Conservation (phyloP, 2,888 invertebrate species). For the Harmothoe impar region DNA sequence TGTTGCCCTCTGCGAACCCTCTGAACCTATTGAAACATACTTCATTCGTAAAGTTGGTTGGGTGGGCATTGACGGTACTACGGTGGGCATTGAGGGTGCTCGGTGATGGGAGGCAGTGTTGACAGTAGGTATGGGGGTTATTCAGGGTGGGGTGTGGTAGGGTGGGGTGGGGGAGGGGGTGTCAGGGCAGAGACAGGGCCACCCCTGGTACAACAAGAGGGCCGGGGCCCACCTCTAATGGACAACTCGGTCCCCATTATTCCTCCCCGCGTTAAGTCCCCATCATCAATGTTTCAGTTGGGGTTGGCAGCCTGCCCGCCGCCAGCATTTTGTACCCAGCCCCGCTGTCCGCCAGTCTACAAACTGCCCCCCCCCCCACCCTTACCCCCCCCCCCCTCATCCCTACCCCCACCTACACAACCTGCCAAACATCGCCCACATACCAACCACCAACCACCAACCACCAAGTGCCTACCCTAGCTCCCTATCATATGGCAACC, state of each 20-base stretch:
- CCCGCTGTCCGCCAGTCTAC: not conserved
- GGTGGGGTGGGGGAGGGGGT: not conserved
- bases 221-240: not conserved
- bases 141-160: not conserved
- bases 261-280: constrained; percentile 24
- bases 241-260: not conserved
- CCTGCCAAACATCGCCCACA: not conserved
- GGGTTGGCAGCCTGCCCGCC: not conserved
- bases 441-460: not conserved
- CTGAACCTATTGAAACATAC: not conserved
- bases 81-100: not conserved
- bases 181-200: not conserved
- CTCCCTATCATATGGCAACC: not conserved
- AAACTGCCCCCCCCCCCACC: not conserved
- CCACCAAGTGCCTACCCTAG: not conserved
- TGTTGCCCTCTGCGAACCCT: constrained; percentile 37
- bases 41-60: not conserved
- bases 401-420: not conserved
- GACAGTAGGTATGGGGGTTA: not conserved
- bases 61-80: not conserved
- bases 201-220: not conserved
- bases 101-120: not conserved
- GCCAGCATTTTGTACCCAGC: not conserved
- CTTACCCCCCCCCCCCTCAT: not conserved
- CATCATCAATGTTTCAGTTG: constrained; percentile 32